phyloP scores from a whole-genome alignment of 2,888 invertebrate genomes.

The Rhynchonema sp. region DNA sequence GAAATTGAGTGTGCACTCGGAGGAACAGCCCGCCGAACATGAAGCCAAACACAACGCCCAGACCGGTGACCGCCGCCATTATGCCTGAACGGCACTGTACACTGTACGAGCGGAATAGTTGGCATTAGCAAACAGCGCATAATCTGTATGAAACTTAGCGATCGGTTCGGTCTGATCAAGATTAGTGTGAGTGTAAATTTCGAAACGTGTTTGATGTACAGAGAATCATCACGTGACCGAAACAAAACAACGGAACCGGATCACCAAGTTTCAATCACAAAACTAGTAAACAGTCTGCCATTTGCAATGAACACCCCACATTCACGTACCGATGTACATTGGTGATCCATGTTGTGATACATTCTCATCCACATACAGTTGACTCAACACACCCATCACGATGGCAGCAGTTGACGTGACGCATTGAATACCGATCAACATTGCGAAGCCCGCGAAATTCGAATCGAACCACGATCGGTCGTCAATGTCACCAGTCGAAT shows the following conservation, averaged over 20 bases:
- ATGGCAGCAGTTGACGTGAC: background rate
- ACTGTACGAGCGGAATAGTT: no score
- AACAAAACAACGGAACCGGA: no score
- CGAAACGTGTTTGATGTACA: no score
- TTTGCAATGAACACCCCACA: background rate
- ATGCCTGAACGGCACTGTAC: background rate
- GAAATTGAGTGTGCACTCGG: background rate
- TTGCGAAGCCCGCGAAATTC: background rate
- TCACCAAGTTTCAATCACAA: background rate
- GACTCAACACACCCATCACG: background rate
- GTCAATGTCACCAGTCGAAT: no score
- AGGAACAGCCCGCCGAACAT: background rate
- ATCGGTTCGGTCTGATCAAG: no score
- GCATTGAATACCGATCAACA: background rate
- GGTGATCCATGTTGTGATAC: background rate
- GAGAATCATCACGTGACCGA: no score
- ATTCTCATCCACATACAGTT: background rate
- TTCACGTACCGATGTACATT: background rate
- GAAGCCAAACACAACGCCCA: background rate
- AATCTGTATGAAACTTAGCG: background rate
- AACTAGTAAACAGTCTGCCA: background rate
- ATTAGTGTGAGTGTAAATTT: no score
- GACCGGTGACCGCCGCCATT: background rate
- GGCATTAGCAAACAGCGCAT: background rate
- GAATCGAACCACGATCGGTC: background rate